These are phyloP conservation scores for Elanoides forficatus DNA, from an alignment of 2,113 vertebrate genomes.

Conservation along the genomic window DNA sequence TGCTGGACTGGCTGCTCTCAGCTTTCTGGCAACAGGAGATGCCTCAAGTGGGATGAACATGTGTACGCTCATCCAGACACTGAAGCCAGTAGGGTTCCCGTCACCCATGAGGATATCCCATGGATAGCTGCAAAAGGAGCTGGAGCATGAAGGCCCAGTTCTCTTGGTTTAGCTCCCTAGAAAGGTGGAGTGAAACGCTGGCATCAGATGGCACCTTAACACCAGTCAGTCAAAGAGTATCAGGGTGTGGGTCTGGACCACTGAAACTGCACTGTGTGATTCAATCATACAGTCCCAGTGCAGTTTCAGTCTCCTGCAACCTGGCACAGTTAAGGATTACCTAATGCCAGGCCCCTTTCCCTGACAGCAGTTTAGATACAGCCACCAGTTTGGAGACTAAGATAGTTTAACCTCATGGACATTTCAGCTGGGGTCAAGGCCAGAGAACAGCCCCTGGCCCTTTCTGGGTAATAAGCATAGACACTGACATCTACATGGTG, in stretches of 20 bases:
- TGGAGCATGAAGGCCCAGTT: accelerated
- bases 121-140: accelerated
- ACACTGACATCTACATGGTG: background rate
- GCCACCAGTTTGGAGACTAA: background rate
- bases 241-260: background rate
- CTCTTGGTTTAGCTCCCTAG: background rate
- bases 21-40: background rate
- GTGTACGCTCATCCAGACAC: accelerated
- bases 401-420: background rate
- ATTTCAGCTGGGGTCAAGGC: background rate
- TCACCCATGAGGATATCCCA: accelerated
- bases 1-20: background rate
- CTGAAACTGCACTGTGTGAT: accelerated
- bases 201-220: background rate
- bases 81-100: background rate
- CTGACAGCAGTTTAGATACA: background rate
- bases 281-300: accelerated
- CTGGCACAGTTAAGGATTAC: background rate
- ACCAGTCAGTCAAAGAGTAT: background rate
- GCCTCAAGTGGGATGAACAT: background rate
- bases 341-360: background rate
- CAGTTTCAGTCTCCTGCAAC: background rate
- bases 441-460: background rate
- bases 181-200: background rate
- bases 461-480: background rate